Conservation (phyloP, 2,797 vertebrate species). For the Enteromius argenteus region DNA sequence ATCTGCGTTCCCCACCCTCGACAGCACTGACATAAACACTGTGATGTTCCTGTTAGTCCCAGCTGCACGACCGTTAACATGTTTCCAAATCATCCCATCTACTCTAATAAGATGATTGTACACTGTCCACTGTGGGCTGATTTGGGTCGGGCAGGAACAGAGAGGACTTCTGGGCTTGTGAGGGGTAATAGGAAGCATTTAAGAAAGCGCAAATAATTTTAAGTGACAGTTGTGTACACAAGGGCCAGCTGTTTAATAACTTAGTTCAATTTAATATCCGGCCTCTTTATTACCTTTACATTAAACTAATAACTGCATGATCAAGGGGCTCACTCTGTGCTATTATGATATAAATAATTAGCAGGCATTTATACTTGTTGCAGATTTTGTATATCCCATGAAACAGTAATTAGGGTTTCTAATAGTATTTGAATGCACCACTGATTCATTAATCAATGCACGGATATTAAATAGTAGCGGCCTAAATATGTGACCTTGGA, state of each 20-base stretch:
- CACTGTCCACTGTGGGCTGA: conserved; percentile 22
- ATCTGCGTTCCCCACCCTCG: conserved; percentile 55
- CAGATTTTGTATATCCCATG: conserved; percentile 21
- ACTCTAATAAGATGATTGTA: conserved; percentile 49
- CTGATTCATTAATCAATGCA: conserved; percentile 5
- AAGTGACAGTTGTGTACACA: conserved; percentile 40
- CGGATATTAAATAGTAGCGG: background rate
- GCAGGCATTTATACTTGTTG: conserved; percentile 44
- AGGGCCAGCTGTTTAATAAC: conserved; percentile 42
- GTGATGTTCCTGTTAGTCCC: conserved; percentile 56
- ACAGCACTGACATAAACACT: conserved; percentile 62
- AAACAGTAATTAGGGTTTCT: conserved; percentile 13
- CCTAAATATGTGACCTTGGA: background rate
- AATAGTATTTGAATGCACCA: conserved; percentile 18
- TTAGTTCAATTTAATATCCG: conserved; percentile 26
- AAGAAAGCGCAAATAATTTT: conserved; percentile 44
- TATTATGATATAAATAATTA: conserved; percentile 49
- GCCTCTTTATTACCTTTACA: conserved; percentile 48
- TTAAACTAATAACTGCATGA: conserved; percentile 47
- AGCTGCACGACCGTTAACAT: conserved; percentile 56
- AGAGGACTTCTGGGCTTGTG: conserved; percentile 24
- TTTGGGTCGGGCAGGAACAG: conserved; percentile 1
- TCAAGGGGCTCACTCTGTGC: conserved; percentile 36
- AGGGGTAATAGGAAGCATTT: conserved; percentile 20
- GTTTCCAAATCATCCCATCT: conserved; percentile 62